These are phyloP conservation scores for Agrochola lota DNA, from an alignment of 2,888 invertebrate genomes.

Conservation along the genomic window DNA sequence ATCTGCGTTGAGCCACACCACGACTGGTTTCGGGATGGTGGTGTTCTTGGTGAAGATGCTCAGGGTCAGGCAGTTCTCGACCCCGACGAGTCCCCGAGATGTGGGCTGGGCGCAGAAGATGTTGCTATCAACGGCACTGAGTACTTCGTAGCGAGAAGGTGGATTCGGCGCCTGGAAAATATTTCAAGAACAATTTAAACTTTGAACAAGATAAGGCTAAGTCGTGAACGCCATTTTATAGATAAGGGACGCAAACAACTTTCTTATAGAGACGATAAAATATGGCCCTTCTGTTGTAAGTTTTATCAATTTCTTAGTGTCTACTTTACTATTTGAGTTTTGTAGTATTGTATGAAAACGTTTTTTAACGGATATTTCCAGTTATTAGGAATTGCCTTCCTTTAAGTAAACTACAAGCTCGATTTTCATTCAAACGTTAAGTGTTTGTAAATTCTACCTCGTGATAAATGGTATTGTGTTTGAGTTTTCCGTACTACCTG, in stretches of 20 bases:
- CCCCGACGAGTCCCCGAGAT: conserved; percentile 78
- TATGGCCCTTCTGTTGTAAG: conserved; percentile 20
- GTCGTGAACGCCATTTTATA: conserved; percentile 27
- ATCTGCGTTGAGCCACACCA: conserved; percentile 84
- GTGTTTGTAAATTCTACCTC: conserved; percentile 42
- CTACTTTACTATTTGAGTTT: background rate
- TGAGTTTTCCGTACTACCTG: conserved; percentile 1
- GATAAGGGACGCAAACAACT: conserved; percentile 57
- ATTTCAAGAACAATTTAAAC: conserved; percentile 42
- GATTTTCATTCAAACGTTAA: conserved; percentile 9
- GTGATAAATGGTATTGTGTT: conserved; percentile 20
- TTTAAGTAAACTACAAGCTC: background rate
- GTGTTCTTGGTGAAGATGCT: conserved; percentile 79
- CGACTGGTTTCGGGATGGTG: conserved; percentile 78
- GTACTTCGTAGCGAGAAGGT: conserved; percentile 66
- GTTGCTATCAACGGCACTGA: conserved; percentile 74
- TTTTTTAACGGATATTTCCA: background rate
- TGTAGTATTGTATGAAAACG: background rate
- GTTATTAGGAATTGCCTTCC: background rate
- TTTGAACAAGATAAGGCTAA: conserved; percentile 40
- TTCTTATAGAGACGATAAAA: conserved; percentile 51
- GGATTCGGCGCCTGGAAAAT: conserved; percentile 71
- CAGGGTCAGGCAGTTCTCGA: conserved; percentile 83
- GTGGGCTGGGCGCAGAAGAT: conserved; percentile 82
- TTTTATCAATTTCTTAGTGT: conserved; percentile 34